Base-by-base conservation (phyloP, 2,113 vertebrate genomes). In the Entelurus aequoreus region DNA sequence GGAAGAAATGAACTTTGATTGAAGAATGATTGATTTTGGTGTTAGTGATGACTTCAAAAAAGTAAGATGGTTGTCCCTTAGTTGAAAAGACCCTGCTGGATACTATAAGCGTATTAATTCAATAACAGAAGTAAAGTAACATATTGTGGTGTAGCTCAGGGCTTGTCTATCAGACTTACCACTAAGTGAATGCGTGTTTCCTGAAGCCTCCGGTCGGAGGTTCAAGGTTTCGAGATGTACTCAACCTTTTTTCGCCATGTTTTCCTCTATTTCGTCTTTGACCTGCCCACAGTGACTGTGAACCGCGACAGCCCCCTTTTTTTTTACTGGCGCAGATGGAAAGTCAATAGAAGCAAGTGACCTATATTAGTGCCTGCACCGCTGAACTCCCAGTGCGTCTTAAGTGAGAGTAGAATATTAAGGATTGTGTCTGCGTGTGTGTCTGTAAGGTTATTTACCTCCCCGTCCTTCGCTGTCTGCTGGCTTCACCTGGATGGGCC, bases 401-500 rank as follows among this genome's bases (percentile, higher is more conserved):
- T 69, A 62, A 78, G 68, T 81, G 75, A 80, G 79, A 75, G 70
- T 40, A 63, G 72, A 80, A 85, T 82, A 81, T 84, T 83, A 84
- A 85, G 77, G 78, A 76, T 81, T 78, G 74, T 62, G 38, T 81
- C 47, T 80, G 60, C 63, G 88, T 80, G 72, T 78, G 74, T 62
- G 38, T 81, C 47, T 80, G 60, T 65, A 88, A 81, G 72, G 86
- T 88, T 71, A 91, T 88, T 91, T 94, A 99, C 95, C 96, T 97
- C 96, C 96, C 90, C 96, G 93, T 90, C 96, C 95, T 92, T 98
- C 96, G 63, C 96, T 98, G 93, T 98, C 95, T 37, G 96, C 96
- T 28, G 96, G 96, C 82, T 99, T 99, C 93, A 99, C 96, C 90
- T 99, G 96, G 92, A 99, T 99, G 73, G 96, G 96, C 72, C 96